Evolutionary conservation across 1,140 invertebrate species (phyloP).

Genomic region (Heliconius melpomene): DNA sequence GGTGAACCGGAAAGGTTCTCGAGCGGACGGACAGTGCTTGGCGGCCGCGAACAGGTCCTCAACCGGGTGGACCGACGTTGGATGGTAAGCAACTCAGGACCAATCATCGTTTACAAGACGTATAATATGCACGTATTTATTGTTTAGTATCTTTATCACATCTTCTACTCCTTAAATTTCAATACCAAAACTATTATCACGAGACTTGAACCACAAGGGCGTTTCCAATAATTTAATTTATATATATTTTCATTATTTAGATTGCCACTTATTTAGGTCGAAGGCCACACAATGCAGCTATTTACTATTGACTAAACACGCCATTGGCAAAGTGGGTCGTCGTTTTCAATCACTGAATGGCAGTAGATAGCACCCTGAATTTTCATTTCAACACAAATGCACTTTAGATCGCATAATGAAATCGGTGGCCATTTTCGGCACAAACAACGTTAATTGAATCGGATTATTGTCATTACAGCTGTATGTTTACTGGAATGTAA

Average conservation of each 20-base stretch:
- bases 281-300: slow-evolving; percentile 20
- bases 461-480: slow-evolving; percentile 16
- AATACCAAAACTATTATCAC: neutral
- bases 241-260: slow-evolving; percentile 23
- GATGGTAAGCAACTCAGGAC: too few species aligned
- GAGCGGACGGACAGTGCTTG: too few species aligned
- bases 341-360: slow-evolving; percentile 32
- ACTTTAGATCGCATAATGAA: slow-evolving; percentile 31
- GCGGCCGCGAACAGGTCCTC: too few species aligned
- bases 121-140: too few species aligned
- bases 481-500: slow-evolving; percentile 11
- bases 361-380: slow-evolving; percentile 18
- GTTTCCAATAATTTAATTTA: neutral
- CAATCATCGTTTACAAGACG: too few species aligned
- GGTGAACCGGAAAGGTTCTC: too few species aligned
- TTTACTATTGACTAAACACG: slow-evolving; percentile 25
- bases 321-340: slow-evolving; percentile 26
- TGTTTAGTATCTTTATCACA: too few species aligned
- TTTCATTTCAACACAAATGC: slow-evolving; percentile 22
- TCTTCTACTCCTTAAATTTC: neutral
- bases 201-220: neutral
- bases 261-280: slow-evolving; percentile 23
- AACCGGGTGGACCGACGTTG: too few species aligned
- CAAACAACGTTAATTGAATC: slow-evolving; percentile 31
- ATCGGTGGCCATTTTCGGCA: slow-evolving; percentile 30